Evolutionary conservation across 2,888 invertebrate species (phyloP).

Genomic region (Thumatha senex): DNA sequence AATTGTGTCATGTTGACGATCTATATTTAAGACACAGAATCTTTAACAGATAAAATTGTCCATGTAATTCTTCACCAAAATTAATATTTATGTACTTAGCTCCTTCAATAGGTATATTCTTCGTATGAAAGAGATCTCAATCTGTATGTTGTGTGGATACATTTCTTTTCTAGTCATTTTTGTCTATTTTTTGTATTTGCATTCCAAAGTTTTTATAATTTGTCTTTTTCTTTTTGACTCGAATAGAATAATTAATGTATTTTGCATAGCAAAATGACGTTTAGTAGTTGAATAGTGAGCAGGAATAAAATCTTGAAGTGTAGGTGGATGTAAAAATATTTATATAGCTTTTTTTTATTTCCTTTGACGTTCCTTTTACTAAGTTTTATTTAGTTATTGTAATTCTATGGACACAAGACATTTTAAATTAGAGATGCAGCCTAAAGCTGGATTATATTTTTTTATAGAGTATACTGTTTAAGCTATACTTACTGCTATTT

Average conservation of each 20-base stretch:
- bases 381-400: constrained; percentile 55
- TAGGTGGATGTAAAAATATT: constrained; percentile 53
- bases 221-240: constrained; percentile 58
- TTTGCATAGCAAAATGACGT: constrained; percentile 82
- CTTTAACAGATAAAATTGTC: constrained; percentile 40
- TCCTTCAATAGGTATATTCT: constrained; percentile 40
- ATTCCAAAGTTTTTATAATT: constrained; percentile 75
- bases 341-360: constrained; percentile 56
- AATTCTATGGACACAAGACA: constrained; percentile 56
- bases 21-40: constrained; percentile 21
- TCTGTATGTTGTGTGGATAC: constrained; percentile 51
- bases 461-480: constrained; percentile 79
- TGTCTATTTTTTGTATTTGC: constrained; percentile 62
- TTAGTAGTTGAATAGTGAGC: constrained; percentile 66
- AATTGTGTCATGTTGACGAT: constrained; percentile 45
- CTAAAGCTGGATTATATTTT: constrained; percentile 78
- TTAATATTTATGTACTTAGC: constrained; percentile 36
- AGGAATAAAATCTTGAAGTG: constrained; percentile 54
- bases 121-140: constrained; percentile 64
- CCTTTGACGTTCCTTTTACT: constrained; percentile 43
- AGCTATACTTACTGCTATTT: constrained; percentile 77
- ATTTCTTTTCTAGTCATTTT: constrained; percentile 77
- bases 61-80: constrained; percentile 40
- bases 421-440: constrained; percentile 78
- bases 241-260: constrained; percentile 67